phyloP scores from a whole-genome alignment of 2,113 vertebrate genomes.

The Pipra filicauda region DNA sequence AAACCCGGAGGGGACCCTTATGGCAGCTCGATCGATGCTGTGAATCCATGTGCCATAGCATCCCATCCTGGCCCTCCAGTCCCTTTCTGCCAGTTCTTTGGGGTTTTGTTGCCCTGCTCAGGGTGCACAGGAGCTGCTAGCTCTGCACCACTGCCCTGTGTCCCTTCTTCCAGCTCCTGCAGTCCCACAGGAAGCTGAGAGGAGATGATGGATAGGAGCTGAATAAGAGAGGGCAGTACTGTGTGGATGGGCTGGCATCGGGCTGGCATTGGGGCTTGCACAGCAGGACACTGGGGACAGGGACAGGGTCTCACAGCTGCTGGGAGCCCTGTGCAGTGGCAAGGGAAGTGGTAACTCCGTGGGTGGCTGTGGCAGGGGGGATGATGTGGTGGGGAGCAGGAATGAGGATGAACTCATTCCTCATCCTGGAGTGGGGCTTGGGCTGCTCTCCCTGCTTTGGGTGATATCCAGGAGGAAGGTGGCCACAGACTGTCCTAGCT shows the following conservation, averaged over 20 bases:
- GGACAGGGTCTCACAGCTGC: rapidly evolving
- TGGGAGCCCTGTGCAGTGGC: not conserved
- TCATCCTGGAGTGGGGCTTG: rapidly evolving
- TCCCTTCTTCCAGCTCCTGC: not conserved
- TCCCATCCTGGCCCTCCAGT: not conserved
- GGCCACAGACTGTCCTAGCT: not conserved
- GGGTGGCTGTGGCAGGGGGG: not conserved
- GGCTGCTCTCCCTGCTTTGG: not conserved
- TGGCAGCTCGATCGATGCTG: rapidly evolving
- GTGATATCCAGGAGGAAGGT: not conserved
- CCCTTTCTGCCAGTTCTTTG: not conserved
- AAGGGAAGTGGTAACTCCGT: not conserved
- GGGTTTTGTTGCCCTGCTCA: not conserved
- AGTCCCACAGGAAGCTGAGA: not conserved
- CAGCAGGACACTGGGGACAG: rapidly evolving
- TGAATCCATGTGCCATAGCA: not conserved
- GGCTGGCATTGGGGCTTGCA: not conserved
- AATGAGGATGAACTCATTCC: not conserved
- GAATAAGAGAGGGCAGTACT: not conserved
- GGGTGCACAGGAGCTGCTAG: not conserved
- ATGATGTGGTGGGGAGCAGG: not conserved
- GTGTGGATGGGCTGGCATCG: rapidly evolving
- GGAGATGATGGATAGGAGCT: not conserved
- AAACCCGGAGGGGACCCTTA: not conserved
- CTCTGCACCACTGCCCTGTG: not conserved